Evolutionary conservation across 2,888 invertebrate species (phyloP).

Genomic region (Pheosia tremula): DNA sequence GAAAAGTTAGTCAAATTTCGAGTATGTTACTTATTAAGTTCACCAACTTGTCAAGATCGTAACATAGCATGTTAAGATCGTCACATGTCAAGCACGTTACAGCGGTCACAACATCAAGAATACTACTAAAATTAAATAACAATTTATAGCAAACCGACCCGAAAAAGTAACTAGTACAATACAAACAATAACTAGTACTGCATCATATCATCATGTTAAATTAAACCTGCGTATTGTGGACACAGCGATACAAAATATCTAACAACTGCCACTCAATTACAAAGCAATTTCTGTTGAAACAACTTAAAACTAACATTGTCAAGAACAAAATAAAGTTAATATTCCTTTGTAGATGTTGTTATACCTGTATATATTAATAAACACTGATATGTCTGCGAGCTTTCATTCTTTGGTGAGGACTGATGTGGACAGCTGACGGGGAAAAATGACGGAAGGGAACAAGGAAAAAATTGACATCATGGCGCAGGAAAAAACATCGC

Average conservation of each 20-base stretch:
- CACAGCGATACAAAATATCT: constrained; percentile 26
- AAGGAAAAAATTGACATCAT: constrained; percentile 31
- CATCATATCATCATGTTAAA: constrained; percentile 16
- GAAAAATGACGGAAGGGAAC: constrained; percentile 28
- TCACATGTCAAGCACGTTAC: too few relatives aligned
- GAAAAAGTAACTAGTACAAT: constrained; percentile 1
- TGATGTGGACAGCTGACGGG: constrained; percentile 27
- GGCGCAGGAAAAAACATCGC: constrained; percentile 23
- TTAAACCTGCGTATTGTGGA: constrained; percentile 20
- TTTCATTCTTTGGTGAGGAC: constrained; percentile 31
- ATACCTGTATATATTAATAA: constrained; percentile 27
- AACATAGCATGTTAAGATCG: too few relatives aligned
- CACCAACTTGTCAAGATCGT: too few relatives aligned
- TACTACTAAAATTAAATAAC: too few relatives aligned
- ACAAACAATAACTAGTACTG: constrained; percentile 7
- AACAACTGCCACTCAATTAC: constrained; percentile 16
- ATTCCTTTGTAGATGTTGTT: constrained; percentile 5
- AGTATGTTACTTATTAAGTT: too few relatives aligned
- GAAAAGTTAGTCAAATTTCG: too few relatives aligned
- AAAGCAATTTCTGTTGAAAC: constrained; percentile 1
- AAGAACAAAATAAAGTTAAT: not conserved
- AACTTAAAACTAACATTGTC: constrained; percentile 9
- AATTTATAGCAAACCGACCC: not conserved
- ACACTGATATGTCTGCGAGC: constrained; percentile 4
- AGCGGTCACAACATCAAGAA: too few relatives aligned